These are phyloP conservation scores for Platysteira castanea DNA, from an alignment of 2,113 vertebrate genomes.

Conservation along the genomic window DNA sequence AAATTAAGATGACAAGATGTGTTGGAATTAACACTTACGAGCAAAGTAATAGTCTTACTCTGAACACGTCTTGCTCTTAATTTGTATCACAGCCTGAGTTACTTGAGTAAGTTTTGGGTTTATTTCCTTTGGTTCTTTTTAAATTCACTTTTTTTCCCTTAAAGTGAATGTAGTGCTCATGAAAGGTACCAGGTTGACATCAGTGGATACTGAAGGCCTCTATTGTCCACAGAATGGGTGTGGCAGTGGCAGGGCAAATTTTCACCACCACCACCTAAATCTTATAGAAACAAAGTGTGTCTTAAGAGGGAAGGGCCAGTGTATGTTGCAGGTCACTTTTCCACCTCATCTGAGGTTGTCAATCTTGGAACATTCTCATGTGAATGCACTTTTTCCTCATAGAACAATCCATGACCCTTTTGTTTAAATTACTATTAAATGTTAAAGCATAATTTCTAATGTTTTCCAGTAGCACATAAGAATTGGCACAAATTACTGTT, in stretches of 20 bases:
- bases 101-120: constrained; percentile 71
- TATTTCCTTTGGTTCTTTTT: constrained; percentile 52
- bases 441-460: neutral
- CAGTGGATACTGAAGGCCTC: constrained; percentile 63
- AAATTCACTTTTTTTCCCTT: constrained; percentile 75
- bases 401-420: neutral
- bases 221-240: constrained; percentile 58
- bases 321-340: neutral
- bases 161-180: constrained; percentile 53
- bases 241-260: constrained; percentile 21
- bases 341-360: neutral
- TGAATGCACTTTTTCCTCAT: neutral
- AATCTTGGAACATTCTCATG: neutral
- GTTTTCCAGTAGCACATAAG: neutral
- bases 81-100: constrained; percentile 41
- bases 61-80: neutral
- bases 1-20: neutral
- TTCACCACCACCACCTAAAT: neutral
- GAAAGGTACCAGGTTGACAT: constrained; percentile 63
- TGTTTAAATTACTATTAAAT: neutral
- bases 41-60: neutral
- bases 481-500: neutral
- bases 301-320: neutral
- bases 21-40: neutral
- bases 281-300: constrained; percentile 22